phyloP scores from a whole-genome alignment of 2,113 vertebrate genomes.

The Mobula hypostoma region DNA sequence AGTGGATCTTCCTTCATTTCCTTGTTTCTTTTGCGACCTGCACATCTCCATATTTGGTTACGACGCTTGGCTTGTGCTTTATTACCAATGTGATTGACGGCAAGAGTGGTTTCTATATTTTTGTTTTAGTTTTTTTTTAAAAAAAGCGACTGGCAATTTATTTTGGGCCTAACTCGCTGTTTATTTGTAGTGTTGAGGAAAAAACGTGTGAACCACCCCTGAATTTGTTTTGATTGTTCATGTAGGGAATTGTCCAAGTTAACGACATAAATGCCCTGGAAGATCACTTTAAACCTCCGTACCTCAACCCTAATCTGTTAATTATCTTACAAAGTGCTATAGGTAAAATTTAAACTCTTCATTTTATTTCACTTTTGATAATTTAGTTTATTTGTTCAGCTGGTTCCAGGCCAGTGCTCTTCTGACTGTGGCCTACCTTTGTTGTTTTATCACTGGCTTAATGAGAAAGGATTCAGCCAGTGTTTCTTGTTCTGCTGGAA shows the following conservation, averaged over 20 bases:
- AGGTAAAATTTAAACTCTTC: neutral
- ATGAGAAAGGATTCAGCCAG: neutral
- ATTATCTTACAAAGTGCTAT: neutral
- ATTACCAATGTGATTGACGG: constrained; percentile 17
- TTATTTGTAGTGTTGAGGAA: constrained; percentile 2
- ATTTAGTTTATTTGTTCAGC: neutral
- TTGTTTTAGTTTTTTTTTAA: neutral
- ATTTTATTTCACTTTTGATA: neutral
- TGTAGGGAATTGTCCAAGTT: neutral
- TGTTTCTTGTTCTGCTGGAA: neutral
- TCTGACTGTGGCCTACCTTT: neutral
- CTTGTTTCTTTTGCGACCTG: constrained; percentile 22
- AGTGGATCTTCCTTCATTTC: constrained; percentile 4
- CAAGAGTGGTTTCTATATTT: constrained; percentile 25
- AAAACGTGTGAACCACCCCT: neutral
- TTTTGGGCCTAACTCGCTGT: neutral
- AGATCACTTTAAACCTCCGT: neutral
- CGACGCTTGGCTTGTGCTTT: constrained; percentile 31
- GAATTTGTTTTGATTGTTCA: neutral
- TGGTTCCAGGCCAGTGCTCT: neutral
- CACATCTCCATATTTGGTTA: constrained; percentile 31
- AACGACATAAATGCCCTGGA: neutral
- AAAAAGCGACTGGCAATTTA: neutral
- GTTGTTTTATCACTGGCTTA: neutral
- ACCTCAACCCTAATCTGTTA: neutral